Base-by-base conservation (phyloP, 2,888 invertebrate species). In the Smittia aterrima region DNA sequence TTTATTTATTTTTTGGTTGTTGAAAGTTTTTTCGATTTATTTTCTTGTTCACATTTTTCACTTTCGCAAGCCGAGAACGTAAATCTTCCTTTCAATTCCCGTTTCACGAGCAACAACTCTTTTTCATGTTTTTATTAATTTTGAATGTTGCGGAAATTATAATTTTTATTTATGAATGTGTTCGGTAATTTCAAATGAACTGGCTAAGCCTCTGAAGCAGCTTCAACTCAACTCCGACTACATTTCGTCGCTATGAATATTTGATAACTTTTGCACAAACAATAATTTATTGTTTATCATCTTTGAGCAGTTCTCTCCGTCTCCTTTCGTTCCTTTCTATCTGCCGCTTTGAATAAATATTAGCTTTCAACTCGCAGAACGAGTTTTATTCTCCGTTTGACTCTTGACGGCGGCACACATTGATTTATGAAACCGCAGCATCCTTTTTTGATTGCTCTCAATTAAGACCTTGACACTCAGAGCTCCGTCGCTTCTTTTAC, bases 271-370 rank as follows among this genome's bases (percentile, higher is more conserved):
- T 54, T 70, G 22, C 70, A 70, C 47, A 70, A 70, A 70, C 70
- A 70, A 70, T 54, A 70, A 70, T 70, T 70, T 70, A 70, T 70
- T 54, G 70, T 70, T 70, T n/a, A 67, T 41, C 68, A 47, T 68
- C 68, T 68, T 68, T 32, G n/a, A 58, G 58, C 58, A 6, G 58
- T 18, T 18, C 22, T 22, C 22, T 18, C 58, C n/a, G n/a, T n/a
- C n/a, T n/a, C n/a, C n/a, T n/a, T n/a, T n/a, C n/a, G n/a, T n/a
- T n/a, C n/a, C n/a, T n/a, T n/a, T 6, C 18, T 32, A n/a, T 38
- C 11, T 68, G 24, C 40, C 16, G 66, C 38, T 66, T 68, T 24
- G 40, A 68, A 68, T 68, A 68, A 68, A 68, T 68, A 68, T 68
- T 68, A 70, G 70, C 53, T 54, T 66, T 66, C 66, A 66, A 40